Evolutionary conservation across 2,888 invertebrate genomes (phyloP), one percentile per base, ranked within the genome.

Genomic region (Margaritifera margaritifera): DNA sequence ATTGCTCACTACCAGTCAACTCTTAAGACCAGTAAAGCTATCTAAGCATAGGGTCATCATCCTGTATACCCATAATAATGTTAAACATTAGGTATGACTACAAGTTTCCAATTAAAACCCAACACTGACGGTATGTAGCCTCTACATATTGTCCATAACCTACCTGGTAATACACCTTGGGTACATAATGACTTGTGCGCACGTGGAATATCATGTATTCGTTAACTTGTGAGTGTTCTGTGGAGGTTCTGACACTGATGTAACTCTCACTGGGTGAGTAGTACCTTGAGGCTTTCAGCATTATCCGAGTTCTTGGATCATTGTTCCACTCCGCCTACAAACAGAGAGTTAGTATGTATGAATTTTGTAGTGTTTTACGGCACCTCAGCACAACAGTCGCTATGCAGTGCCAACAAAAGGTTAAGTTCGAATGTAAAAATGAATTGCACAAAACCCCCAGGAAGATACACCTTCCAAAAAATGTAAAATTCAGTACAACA

Each of bases 121-220:
- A 24, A 24, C 25, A 59, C 11, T 59, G 24, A 24, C 24, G 25
- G 59, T 59, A 24, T n/a, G 59, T 15, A 20, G 3, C 27, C 22
- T 25, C 24, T 59, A 59, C 27, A 59, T 20, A 31, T n/a, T n/a
- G 4, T 18, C 27, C 6, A 25, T 20, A 58, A 51, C 24, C 19
- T 59, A 42, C 15, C 58, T 25, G 24, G 19, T 15, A 69, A 87
- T 95, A 95, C 90, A 98, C 96, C 56, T 93, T 92, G 73, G 97
- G 95, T 87, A 97, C 93, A 91, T 93, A 95, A 89, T 95, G 96
- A 90, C 97, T 98, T 69, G 95, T 95, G 80, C 96, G 93, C 31
- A 98, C 95, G 87, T 98, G 98, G 88, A 98, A 95, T 69, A 98
- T 94, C 84, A 98, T 94, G 88, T 97, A 98, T 89, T 97, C 96